A percentile compares a stretch with the other conserved stretches of the same genome.
Evolutionary conservation across 2,113 vertebrate genomes (phyloP).

Genomic region (Chamaetylas fuelleborni): DNA sequence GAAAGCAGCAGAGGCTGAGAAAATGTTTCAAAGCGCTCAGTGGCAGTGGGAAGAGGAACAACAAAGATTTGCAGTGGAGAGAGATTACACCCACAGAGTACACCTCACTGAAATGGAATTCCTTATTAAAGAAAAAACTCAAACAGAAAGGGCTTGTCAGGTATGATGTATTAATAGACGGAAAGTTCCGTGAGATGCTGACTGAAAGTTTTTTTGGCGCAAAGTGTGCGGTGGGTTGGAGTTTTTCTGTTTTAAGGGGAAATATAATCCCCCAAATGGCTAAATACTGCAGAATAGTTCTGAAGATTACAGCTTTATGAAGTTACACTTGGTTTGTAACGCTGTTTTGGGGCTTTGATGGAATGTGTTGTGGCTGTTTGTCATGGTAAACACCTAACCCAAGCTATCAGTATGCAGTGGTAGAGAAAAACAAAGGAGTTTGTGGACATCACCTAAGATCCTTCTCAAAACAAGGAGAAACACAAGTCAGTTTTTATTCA

Average conservation of each 20-base stretch:
- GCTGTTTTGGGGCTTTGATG: background rate
- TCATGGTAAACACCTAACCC: background rate
- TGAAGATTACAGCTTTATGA: background rate
- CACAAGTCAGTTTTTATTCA: background rate
- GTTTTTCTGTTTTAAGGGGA: background rate
- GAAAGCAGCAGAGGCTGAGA: slow-evolving; percentile 75
- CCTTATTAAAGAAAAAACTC: slow-evolving; percentile 32
- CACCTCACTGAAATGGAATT: slow-evolving; percentile 63
- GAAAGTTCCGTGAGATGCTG: background rate
- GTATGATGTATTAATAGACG: slow-evolving; percentile 41
- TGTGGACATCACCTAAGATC: background rate
- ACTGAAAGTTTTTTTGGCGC: background rate
- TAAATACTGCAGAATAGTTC: background rate
- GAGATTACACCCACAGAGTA: slow-evolving; percentile 71
- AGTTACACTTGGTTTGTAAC: background rate
- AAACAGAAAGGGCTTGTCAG: slow-evolving; percentile 43
- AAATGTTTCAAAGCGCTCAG: slow-evolving; percentile 67
- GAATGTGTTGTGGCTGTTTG: background rate
- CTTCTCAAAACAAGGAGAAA: background rate
- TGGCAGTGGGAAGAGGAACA: slow-evolving; percentile 77
- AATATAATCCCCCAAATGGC: background rate
- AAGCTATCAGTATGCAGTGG: no score
- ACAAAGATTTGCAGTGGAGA: slow-evolving; percentile 74
- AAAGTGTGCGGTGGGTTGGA: background rate
- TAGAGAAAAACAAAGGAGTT: background rate